Evolutionary conservation across 2,888 invertebrate genomes (phyloP).

Genomic region (Euspilapteryx auroguttella): DNA sequence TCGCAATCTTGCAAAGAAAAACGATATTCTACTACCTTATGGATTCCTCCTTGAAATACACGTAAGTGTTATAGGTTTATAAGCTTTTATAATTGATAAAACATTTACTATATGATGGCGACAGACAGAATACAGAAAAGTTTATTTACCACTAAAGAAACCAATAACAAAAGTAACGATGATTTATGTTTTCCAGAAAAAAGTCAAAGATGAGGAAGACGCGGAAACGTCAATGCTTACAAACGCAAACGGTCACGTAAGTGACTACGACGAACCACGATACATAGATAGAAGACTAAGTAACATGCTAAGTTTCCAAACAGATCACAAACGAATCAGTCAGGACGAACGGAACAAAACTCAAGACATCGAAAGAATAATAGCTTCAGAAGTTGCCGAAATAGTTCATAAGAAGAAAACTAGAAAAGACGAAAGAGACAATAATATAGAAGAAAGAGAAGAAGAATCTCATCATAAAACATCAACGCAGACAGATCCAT

Average conservation of each 20-base stretch:
- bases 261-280: slow-evolving; percentile 16
- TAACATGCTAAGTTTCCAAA: slow-evolving; percentile 38
- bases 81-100: too few species aligned
- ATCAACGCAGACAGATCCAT: slow-evolving; percentile 25
- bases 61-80: slow-evolving; percentile 27
- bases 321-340: slow-evolving; percentile 22
- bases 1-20: slow-evolving; percentile 63
- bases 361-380: slow-evolving; percentile 24
- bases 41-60: slow-evolving; percentile 65
- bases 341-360: slow-evolving; percentile 16
- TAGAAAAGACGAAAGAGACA: slow-evolving; percentile 12
- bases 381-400: slow-evolving; percentile 31
- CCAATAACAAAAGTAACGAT: too few species aligned
- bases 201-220: slow-evolving; percentile 29
- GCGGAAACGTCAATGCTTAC: slow-evolving; percentile 19
- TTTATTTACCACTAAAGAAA: too few species aligned
- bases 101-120: too few species aligned
- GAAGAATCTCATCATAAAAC: slow-evolving; percentile 23
- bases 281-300: slow-evolving; percentile 31
- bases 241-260: slow-evolving; percentile 23
- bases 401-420: slow-evolving; percentile 26
- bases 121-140: too few species aligned
- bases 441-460: slow-evolving; percentile 13
- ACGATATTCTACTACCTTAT: slow-evolving; percentile 55
- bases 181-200: slow-evolving; percentile 32